These are phyloP conservation scores for Erebia ligea DNA, from an alignment of 2,888 invertebrate genomes.

Conservation along the genomic window DNA sequence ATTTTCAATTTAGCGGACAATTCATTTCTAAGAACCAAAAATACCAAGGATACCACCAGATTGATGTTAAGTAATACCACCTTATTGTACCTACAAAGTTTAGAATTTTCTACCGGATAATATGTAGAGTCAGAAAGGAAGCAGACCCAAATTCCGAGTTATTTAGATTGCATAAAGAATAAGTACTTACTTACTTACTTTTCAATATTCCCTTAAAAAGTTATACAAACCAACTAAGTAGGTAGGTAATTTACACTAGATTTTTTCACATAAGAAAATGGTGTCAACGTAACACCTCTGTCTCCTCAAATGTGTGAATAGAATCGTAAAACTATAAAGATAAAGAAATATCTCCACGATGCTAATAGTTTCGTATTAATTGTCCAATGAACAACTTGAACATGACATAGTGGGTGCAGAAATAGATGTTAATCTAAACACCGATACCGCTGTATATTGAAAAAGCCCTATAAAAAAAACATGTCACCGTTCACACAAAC, in stretches of 20 bases:
- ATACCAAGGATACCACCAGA: neutral
- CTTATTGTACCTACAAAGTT: neutral
- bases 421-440: conserved; percentile 47
- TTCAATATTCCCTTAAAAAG: neutral
- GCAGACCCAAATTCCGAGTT: too few relatives aligned
- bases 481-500: conserved; percentile 46
- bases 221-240: too few relatives aligned
- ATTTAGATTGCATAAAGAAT: too few relatives aligned
- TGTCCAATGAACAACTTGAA: conserved; percentile 19
- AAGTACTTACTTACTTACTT: neutral
- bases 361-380: conserved; percentile 19
- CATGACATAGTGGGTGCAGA: conserved; percentile 42
- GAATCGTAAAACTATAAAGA: conserved; percentile 7
- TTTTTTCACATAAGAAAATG: neutral
- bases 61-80: neutral
- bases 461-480: conserved; percentile 43
- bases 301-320: neutral
- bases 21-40: conserved; percentile 1
- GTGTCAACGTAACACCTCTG: neutral
- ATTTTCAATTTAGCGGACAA: conserved; percentile 19
- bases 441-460: conserved; percentile 29
- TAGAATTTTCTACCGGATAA: neutral
- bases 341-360: conserved; percentile 8
- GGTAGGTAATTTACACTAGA: too few relatives aligned
- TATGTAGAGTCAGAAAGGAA: too few relatives aligned